phyloP scores from a whole-genome alignment of 2,113 vertebrate genomes.

The Shinisaurus crocodilurus region DNA sequence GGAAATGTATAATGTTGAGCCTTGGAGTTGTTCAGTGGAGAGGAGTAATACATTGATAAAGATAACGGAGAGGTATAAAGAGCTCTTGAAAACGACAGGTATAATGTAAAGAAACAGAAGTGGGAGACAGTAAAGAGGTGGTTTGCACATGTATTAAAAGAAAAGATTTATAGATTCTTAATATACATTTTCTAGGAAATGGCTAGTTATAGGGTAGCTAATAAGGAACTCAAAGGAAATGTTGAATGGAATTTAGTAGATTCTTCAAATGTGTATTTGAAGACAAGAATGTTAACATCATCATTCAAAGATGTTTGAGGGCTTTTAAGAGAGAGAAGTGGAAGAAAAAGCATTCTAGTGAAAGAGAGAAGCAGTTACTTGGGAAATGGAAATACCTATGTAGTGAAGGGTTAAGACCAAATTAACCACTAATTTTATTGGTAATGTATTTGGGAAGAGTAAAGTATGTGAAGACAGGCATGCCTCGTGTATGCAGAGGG shows the following conservation, averaged over 20 bases:
- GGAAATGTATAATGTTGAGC: neutral
- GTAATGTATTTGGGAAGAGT: neutral
- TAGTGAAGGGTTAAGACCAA: neutral
- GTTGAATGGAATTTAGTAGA: neutral
- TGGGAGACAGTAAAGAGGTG: neutral
- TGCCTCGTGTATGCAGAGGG: neutral
- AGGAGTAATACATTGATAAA: constrained; percentile 13
- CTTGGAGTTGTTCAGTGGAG: neutral
- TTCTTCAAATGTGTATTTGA: neutral
- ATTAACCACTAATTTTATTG: neutral
- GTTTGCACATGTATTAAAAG: neutral
- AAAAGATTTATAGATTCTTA: neutral
- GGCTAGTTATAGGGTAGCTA: neutral
- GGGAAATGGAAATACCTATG: neutral
- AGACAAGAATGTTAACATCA: neutral
- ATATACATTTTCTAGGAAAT: neutral
- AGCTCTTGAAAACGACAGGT: constrained; percentile 2
- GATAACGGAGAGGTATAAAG: neutral
- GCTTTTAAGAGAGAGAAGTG: neutral
- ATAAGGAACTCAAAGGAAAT: neutral
- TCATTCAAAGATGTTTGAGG: neutral
- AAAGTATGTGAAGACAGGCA: neutral
- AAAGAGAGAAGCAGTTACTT: neutral
- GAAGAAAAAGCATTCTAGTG: neutral
- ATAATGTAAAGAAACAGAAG: constrained; percentile 1